Conservation (phyloP, 2,888 invertebrate genomes). For the Melanostoma scalare region DNA sequence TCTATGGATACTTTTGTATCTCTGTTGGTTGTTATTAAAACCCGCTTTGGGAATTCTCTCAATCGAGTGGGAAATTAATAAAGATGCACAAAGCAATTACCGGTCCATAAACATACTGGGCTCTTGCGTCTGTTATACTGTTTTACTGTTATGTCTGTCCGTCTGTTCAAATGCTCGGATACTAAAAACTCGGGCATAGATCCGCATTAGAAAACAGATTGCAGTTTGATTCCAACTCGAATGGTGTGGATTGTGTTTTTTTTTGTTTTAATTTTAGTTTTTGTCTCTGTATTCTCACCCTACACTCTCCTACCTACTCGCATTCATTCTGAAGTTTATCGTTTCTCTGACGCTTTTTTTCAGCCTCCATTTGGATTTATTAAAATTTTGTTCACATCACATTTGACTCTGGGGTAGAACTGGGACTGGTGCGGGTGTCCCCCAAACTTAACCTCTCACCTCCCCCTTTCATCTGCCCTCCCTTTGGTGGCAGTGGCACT, state of each 20-base stretch:
- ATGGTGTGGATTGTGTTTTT: constrained; percentile 35
- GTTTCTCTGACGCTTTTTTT: constrained; percentile 41
- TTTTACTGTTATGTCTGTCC: constrained; percentile 12
- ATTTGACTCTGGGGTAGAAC: constrained; percentile 41
- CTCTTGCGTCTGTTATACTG: constrained; percentile 24
- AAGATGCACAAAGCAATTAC: constrained; percentile 72
- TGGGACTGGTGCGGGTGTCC: constrained; percentile 5
- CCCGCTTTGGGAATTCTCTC: constrained; percentile 66
- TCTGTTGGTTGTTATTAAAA: constrained; percentile 39
- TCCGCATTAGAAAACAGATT: constrained; percentile 39
- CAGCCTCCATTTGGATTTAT: constrained; percentile 67
- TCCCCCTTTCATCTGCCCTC: background rate
- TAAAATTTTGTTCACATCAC: constrained; percentile 72
- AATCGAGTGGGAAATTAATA: constrained; percentile 72
- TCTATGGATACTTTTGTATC: constrained; percentile 40
- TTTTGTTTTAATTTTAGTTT: constrained; percentile 1
- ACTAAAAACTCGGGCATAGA: constrained; percentile 11
- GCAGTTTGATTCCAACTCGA: constrained; percentile 24
- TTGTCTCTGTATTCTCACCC: constrained; percentile 9
- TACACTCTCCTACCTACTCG: background rate
- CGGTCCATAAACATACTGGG: constrained; percentile 59
- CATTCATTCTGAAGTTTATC: constrained; percentile 48
- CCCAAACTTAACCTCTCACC: background rate
- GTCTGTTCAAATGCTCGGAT: background rate
- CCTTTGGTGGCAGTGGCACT: constrained; percentile 40